Percentiles rank a stretch among this genome's conserved stretches.
Conservation (phyloP, 2,113 vertebrate species). For the Heptranchias perlo region DNA sequence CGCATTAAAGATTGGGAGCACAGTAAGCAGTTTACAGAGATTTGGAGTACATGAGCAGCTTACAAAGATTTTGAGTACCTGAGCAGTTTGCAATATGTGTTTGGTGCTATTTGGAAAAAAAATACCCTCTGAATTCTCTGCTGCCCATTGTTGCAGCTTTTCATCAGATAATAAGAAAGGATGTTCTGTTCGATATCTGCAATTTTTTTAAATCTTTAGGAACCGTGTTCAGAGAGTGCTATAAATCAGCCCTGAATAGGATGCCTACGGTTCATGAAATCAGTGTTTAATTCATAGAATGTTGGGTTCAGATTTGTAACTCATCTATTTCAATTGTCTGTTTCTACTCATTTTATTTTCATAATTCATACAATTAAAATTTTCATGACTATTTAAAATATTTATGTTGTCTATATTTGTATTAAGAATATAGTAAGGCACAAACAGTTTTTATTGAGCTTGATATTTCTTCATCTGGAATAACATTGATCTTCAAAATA, state of each 20-base stretch:
- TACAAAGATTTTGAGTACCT: neutral
- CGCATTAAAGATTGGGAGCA: neutral
- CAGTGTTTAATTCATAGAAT: neutral
- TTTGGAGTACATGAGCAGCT: neutral
- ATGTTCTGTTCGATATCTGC: neutral
- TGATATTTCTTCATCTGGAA: neutral
- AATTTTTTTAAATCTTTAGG: neutral
- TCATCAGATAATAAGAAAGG: neutral
- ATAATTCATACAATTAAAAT: constrained; percentile 35
- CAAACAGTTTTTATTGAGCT: neutral
- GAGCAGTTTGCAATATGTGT: neutral
- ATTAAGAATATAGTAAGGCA: neutral
- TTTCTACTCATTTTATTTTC: constrained; percentile 29
- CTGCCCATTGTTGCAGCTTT: neutral
- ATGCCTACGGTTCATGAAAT: neutral
- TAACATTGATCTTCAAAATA: neutral
- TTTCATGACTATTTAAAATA: neutral
- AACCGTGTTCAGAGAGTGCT: neutral
- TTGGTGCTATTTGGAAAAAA: neutral
- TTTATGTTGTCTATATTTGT: neutral
- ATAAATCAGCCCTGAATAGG: neutral
- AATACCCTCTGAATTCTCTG: neutral
- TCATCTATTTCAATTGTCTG: neutral
- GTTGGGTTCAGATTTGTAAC: neutral
- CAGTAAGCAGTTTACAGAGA: constrained; percentile 25